These are phyloP conservation scores for Adrianichthys oophorus DNA, from an alignment of 2,797 vertebrate species.

Conservation along the genomic window DNA sequence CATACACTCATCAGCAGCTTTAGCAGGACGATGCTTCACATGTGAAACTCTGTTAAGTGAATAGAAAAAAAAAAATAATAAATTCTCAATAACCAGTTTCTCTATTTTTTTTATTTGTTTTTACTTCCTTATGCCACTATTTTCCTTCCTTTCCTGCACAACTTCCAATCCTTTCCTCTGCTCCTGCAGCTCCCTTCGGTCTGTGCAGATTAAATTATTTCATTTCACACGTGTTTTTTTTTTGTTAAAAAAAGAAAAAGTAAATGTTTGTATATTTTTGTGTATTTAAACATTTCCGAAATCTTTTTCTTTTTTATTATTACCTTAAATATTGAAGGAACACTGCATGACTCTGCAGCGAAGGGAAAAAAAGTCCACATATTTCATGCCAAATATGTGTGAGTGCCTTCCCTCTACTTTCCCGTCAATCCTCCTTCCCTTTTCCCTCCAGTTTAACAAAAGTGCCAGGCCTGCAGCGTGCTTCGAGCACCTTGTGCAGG, in stretches of 20 bases:
- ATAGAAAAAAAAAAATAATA: constrained; percentile 25
- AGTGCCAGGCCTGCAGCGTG: constrained; percentile 86
- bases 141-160: constrained; percentile 49
- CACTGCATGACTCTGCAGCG: constrained; percentile 31
- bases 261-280: not conserved
- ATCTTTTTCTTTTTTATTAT: constrained; percentile 8
- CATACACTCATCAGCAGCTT: constrained; percentile 47
- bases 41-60: constrained; percentile 22
- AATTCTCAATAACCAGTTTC: constrained; percentile 38
- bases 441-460: constrained; percentile 86
- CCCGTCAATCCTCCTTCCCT: constrained; percentile 64
- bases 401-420: constrained; percentile 62
- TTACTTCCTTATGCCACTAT: constrained; percentile 55
- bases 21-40: constrained; percentile 27
- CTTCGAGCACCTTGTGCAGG: constrained; percentile 94
- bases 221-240: constrained; percentile 32
- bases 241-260: constrained; percentile 3
- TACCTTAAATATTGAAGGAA: constrained; percentile 10
- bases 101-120: constrained; percentile 32
- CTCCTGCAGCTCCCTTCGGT: constrained; percentile 67
- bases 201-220: constrained; percentile 61
- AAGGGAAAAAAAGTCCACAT: constrained; percentile 56
- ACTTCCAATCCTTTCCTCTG: constrained; percentile 58
- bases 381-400: constrained; percentile 74
- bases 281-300: constrained; percentile 16